Evolutionary conservation across 2,888 invertebrate species (phyloP).

Genomic region (Eueremaeus valkanovi): DNA sequence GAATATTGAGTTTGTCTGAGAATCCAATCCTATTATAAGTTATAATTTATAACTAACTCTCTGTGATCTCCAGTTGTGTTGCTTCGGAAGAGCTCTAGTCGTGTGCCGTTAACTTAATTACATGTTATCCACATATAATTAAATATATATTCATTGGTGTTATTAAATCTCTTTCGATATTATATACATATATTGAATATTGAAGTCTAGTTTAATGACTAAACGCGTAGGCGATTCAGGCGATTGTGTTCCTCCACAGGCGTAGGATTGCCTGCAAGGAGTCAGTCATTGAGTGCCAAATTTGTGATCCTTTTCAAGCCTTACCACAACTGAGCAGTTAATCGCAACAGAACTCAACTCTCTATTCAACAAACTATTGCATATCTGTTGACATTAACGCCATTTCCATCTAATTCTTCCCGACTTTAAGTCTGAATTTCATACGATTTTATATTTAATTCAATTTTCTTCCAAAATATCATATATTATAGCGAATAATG

Average conservation of each 20-base stretch:
- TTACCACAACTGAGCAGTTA: too few relatives aligned
- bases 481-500: too few relatives aligned
- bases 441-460: not conserved
- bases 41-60: not conserved
- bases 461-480: too few relatives aligned
- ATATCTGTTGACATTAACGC: not conserved
- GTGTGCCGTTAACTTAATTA: not conserved
- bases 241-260: too few relatives aligned
- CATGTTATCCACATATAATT: not conserved
- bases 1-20: too few relatives aligned
- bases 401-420: not conserved
- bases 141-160: not conserved
- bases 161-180: too few relatives aligned
- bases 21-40: not conserved
- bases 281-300: conserved; percentile 14
- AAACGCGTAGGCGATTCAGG: conserved; percentile 19
- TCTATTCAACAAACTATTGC: not conserved
- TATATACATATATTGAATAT: not conserved
- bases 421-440: too few relatives aligned
- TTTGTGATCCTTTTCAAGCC: not conserved
- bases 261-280: conserved; percentile 19
- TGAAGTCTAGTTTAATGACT: conserved; percentile 12
- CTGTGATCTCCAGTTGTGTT: not conserved
- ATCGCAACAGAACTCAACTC: too few relatives aligned
- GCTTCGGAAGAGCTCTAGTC: not conserved